Evolutionary conservation across 2,113 vertebrate genomes (phyloP), one percentile per base, ranked within the genome.

Genomic region (Eira barbara): DNA sequence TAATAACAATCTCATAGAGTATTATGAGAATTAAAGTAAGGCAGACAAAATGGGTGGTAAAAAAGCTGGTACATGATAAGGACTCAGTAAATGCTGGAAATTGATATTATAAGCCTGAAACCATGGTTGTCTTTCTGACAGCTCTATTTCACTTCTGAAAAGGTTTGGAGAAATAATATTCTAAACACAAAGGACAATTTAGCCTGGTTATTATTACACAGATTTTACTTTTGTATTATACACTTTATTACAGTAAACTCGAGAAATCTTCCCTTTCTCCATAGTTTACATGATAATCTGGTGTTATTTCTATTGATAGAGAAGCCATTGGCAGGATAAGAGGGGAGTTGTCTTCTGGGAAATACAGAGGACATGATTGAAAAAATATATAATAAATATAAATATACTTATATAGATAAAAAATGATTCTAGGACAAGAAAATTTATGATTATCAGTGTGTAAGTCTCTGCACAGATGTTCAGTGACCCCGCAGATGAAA

Each of bases 221-320:
- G 34, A 27, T 94, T 96, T 85, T 82, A 42, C 21, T 45, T 94
- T 67, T 31, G 6, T 23, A 49, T 47, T 52, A 74, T 21, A n/a
- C 3, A 31, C 20, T 42, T 52, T 55, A 52, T 52, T 5, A 69
- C 6, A 49, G 29, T 63, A 31, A 69, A 57, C 2, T 23, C 18
- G 52, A 81, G 61, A 84, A 84, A 92, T 42, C 25, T 95, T 92
- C 39, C 55, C 52, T 47, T 4, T n/a, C 3, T 57, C 10, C 14
- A 94, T 0, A 23, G 23, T 71, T 95, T 83, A 63, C 11, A 49
- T 34, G 23, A 79, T 34, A 49, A 42, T 57, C 27, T 95, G 34
- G 2, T 86, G 52, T 93, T 89, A 34, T 45, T 95, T 96, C 27
- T 96, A 29, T 89, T 86, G 45, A 23, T 45, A 91, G 21, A 95